Base-by-base conservation (phyloP, 2,888 invertebrate genomes). In the Noctua janthina region DNA sequence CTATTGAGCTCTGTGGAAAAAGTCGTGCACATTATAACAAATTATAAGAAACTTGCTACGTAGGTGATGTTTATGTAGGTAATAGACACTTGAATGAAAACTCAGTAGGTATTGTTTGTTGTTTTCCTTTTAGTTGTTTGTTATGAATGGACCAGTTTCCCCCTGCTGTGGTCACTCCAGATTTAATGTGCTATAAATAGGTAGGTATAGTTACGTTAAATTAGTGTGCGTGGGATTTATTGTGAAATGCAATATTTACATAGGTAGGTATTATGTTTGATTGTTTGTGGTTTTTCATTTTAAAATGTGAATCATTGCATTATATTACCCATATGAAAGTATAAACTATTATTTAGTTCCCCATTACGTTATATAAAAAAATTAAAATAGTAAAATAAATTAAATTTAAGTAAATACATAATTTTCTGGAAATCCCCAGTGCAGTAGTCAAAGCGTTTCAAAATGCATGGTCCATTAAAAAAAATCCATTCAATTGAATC, bases 211-310 rank as follows among this genome's bases (percentile, higher is more conserved):
- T 82, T 59, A 70, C 64, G 8, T 73, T 13, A 15, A n/a, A 49
- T 62, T 51, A 43, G 35, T 23, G 35, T 66, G 20, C 20, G 66
- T 59, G 66, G 51, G 71, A 39, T 66, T 54, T 62, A 43, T 66
- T 35, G n/a, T 11, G n/a, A 39, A 17, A 13, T 71, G 56, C 5
- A n/a, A 39, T 39, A 23, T 51, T 69, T 59, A 69, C 68, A 17
- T 68, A n/a, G 3, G 15, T 68, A 23, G 0, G 1, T 68, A 49
- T 49, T 68, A 20, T 49, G 49, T 77, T 51, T 62, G 10, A 66
- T 64, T 20, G 56, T 72, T 77, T 84, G 81, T 68, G 81, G 84
- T 68, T 81, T 84, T 77, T 23, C 64, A 68, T 77, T 74, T 77
- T 81, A 71, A 15, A 49, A 59, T 46, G 17, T 81, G 74, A 83